Percentiles rank a stretch among this genome's conserved stretches.
phyloP scores from a whole-genome alignment of 2,113 vertebrate species.

The Alexandromys fortis region DNA sequence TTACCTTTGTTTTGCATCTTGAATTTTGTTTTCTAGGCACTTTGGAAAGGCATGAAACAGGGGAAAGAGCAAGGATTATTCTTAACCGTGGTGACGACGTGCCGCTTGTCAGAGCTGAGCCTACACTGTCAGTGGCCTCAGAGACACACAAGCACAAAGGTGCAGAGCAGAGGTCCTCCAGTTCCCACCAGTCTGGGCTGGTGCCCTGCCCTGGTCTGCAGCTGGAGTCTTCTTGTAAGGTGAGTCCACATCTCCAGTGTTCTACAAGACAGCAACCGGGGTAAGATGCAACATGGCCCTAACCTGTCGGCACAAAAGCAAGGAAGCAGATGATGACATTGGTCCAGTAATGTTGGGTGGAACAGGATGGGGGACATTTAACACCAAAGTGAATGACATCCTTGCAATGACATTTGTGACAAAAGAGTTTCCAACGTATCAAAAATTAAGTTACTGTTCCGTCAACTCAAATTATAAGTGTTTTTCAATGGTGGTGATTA shows the following conservation, averaged over 20 bases:
- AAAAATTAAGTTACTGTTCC: neutral
- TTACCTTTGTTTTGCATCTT: slow-evolving; percentile 1
- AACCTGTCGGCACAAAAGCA: neutral
- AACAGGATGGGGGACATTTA: neutral
- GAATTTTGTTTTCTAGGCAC: slow-evolving; percentile 81
- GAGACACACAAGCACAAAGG: slow-evolving; percentile 74
- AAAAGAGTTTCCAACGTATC: neutral
- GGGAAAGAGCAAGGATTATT: slow-evolving; percentile 86
- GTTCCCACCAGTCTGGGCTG: slow-evolving; percentile 69
- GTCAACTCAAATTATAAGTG: neutral
- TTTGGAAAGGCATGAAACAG: slow-evolving; percentile 87
- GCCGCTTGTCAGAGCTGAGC: slow-evolving; percentile 75
- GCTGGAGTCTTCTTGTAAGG: slow-evolving; percentile 78
- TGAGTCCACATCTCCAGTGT: slow-evolving; percentile 67
- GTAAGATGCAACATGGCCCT: neutral
- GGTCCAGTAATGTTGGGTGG: neutral
- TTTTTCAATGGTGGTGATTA: neutral
- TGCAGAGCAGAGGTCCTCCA: slow-evolving; percentile 70
- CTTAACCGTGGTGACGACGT: slow-evolving; percentile 83
- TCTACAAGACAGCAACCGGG: neutral
- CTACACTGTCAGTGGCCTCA: slow-evolving; percentile 52
- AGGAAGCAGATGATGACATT: neutral
- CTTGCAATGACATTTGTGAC: neutral
- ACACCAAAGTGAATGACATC: neutral
- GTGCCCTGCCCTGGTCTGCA: slow-evolving; percentile 48